Percentiles rank a stretch among this genome's conserved stretches.
These are phyloP conservation scores for Chunga burmeisteri DNA, from an alignment of 2,113 vertebrate genomes.

Conservation along the genomic window DNA sequence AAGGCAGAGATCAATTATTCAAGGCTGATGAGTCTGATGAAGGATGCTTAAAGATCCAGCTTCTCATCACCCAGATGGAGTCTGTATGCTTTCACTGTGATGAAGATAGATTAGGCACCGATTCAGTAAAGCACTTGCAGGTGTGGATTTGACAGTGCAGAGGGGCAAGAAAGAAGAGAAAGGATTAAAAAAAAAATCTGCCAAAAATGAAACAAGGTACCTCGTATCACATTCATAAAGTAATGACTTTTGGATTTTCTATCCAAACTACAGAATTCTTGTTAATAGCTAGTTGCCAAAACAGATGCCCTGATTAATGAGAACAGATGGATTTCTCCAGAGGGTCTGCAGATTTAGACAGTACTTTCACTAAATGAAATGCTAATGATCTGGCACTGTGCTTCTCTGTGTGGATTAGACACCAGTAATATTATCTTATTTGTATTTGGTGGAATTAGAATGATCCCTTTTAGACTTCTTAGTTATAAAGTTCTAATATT, in stretches of 20 bases:
- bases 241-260: neutral
- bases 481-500: neutral
- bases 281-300: conserved; percentile 35
- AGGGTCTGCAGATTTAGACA: conserved; percentile 50
- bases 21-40: neutral
- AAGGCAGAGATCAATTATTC: neutral
- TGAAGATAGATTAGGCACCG: neutral
- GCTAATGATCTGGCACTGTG: conserved; percentile 42
- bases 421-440: neutral
- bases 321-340: conserved; percentile 63
- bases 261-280: neutral
- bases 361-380: conserved; percentile 59
- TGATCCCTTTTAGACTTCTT: neutral
- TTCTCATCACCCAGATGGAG: neutral
- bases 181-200: neutral
- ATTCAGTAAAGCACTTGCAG: neutral
- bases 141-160: neutral
- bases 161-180: neutral
- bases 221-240: neutral
- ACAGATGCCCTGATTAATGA: conserved; percentile 56
- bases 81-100: neutral
- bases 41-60: neutral
- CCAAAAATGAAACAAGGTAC: neutral
- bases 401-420: conserved; percentile 2
- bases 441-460: neutral